A percentile compares a stretch with the other conserved stretches of the same genome.
phyloP scores from a whole-genome alignment of 2,797 vertebrate species.

The Chelmon rostratus region DNA sequence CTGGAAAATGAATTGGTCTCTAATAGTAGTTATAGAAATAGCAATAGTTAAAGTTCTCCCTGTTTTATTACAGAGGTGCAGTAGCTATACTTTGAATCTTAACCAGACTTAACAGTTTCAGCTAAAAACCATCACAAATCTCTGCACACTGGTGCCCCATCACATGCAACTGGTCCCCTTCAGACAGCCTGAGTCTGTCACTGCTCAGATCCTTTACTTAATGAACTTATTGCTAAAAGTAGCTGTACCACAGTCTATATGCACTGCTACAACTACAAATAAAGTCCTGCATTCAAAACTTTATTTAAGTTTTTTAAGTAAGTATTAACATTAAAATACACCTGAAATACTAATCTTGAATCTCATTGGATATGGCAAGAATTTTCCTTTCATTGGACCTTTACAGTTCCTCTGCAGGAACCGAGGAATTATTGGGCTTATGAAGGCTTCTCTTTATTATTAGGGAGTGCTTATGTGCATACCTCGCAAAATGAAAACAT shows the following conservation, averaged over 20 bases:
- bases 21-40: no score
- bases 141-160: no score
- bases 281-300: background rate
- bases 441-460: background rate
- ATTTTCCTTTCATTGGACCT: background rate
- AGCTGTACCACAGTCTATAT: no score
- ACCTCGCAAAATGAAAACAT: background rate
- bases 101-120: background rate
- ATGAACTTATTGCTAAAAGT: background rate
- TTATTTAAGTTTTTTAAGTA: background rate
- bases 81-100: background rate
- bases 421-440: background rate
- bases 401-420: conserved; percentile 11
- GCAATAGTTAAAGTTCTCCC: background rate
- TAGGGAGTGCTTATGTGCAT: background rate
- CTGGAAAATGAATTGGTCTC: background rate
- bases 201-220: background rate
- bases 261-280: background rate
- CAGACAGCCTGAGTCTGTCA: no score
- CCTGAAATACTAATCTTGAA: no score
- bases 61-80: background rate
- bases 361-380: conserved; percentile 13
- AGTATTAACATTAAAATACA: background rate
- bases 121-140: background rate
- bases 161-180: no score